A percentile compares a stretch with the other conserved stretches of the same genome.
Evolutionary conservation across 2,888 invertebrate species (phyloP).

Genomic region (Chesias legatella): DNA sequence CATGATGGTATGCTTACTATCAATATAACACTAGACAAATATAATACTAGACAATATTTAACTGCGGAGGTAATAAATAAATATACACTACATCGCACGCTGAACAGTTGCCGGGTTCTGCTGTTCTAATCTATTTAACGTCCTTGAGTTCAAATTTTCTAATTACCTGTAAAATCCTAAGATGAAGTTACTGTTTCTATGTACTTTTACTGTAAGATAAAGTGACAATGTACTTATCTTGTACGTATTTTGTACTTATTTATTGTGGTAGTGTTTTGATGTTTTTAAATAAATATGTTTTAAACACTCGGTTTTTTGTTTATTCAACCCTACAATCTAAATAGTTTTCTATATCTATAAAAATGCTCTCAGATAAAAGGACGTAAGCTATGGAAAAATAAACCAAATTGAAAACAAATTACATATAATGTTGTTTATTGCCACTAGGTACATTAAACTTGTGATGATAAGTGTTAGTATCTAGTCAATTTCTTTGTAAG

Average conservation of each 20-base stretch:
- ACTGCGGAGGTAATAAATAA: too few species aligned
- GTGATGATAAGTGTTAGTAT: slow-evolving; percentile 53
- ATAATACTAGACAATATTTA: too few species aligned
- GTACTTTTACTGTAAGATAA: slow-evolving; percentile 53
- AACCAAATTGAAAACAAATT: slow-evolving; percentile 56
- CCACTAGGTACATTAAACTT: slow-evolving; percentile 68
- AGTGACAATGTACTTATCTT: slow-evolving; percentile 53
- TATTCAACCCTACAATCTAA: not conserved
- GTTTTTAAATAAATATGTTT: slow-evolving; percentile 41
- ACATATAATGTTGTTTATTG: slow-evolving; percentile 54
- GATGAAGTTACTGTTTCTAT: slow-evolving; percentile 14
- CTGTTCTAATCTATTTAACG: too few species aligned
- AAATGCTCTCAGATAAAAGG: slow-evolving; percentile 3
- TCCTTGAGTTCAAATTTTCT: not conserved
- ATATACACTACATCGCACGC: too few species aligned
- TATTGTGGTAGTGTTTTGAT: slow-evolving; percentile 48
- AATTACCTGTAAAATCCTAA: slow-evolving; percentile 7
- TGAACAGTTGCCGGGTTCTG: too few species aligned
- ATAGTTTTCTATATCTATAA: slow-evolving; percentile 1
- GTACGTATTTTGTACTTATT: slow-evolving; percentile 73
- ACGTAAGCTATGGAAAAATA: slow-evolving; percentile 17
- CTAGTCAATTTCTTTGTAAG: slow-evolving; percentile 27
- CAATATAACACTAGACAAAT: too few species aligned
- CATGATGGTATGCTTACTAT: too few species aligned
- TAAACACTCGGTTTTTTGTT: slow-evolving; percentile 1